Evolutionary conservation across 2,888 invertebrate genomes (phyloP).

Genomic region (Ophion slaviceki): DNA sequence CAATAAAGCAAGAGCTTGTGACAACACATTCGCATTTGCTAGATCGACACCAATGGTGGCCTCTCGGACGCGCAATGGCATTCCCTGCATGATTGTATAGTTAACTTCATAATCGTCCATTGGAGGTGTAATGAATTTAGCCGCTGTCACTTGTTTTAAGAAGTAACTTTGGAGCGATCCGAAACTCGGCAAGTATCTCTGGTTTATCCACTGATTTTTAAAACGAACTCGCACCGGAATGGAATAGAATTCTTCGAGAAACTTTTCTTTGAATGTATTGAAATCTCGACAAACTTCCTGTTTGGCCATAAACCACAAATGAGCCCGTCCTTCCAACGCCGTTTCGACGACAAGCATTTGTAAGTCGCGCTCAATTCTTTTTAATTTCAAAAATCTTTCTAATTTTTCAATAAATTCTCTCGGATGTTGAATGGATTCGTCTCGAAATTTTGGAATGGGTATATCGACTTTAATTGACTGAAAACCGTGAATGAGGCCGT

Average conservation of each 20-base stretch:
- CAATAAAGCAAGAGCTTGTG: too few relatives aligned
- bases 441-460: too few relatives aligned
- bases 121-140: slow-evolving; percentile 9
- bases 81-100: slow-evolving; percentile 60
- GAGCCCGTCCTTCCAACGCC: too few relatives aligned
- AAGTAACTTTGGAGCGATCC: not conserved
- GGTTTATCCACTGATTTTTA: not conserved
- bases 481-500: too few relatives aligned
- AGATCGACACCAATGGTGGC: slow-evolving; percentile 46
- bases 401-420: too few relatives aligned
- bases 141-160: not conserved
- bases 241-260: not conserved
- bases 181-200: not conserved
- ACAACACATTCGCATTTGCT: slow-evolving; percentile 37
- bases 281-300: not conserved
- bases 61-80: slow-evolving; percentile 51
- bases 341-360: too few relatives aligned
- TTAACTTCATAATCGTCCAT: slow-evolving; percentile 47
- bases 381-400: too few relatives aligned
- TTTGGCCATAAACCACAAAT: too few relatives aligned
- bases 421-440: too few relatives aligned
- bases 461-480: too few relatives aligned
- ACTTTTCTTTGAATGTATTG: not conserved
- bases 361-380: too few relatives aligned
- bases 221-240: not conserved